Percentiles rank a stretch among this genome's conserved stretches.
These are phyloP conservation scores for Ametastegia equiseti DNA, from an alignment of 2,888 invertebrate genomes.

Conservation along the genomic window DNA sequence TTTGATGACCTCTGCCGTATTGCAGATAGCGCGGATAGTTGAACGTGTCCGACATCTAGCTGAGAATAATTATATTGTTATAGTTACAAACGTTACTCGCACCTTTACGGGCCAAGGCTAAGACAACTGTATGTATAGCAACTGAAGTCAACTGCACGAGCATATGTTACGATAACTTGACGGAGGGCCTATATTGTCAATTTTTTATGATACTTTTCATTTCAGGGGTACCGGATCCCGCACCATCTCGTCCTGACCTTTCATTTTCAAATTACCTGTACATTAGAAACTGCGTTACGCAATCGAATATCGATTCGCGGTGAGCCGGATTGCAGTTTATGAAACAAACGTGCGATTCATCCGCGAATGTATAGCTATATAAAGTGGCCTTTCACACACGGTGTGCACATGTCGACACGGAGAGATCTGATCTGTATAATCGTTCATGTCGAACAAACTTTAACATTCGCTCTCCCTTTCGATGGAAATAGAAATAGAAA, in stretches of 20 bases:
- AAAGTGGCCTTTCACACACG: slow-evolving; percentile 18
- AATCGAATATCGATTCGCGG: slow-evolving; percentile 19
- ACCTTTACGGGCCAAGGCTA: slow-evolving; percentile 6
- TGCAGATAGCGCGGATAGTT: slow-evolving; percentile 1
- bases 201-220: background rate
- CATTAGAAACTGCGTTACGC: background rate
- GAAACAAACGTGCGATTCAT: background rate
- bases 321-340: background rate
- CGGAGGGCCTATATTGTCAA: background rate
- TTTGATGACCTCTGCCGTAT: slow-evolving; percentile 26
- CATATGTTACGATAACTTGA: background rate
- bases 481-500: too few relatives aligned
- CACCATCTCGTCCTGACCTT: background rate
- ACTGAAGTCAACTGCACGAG: background rate
- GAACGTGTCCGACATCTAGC: slow-evolving; percentile 11
- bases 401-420: background rate
- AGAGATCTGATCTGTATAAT: background rate
- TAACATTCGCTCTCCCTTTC: background rate
- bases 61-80: slow-evolving; percentile 30
- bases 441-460: background rate
- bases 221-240: background rate
- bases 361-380: background rate
- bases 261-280: background rate
- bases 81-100: slow-evolving; percentile 18
- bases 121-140: background rate